A percentile compares a stretch with the other conserved stretches of the same genome.
These are phyloP conservation scores for Drosophila suzukii DNA, from an alignment of 1,140 invertebrate species.

Conservation along the genomic window DNA sequence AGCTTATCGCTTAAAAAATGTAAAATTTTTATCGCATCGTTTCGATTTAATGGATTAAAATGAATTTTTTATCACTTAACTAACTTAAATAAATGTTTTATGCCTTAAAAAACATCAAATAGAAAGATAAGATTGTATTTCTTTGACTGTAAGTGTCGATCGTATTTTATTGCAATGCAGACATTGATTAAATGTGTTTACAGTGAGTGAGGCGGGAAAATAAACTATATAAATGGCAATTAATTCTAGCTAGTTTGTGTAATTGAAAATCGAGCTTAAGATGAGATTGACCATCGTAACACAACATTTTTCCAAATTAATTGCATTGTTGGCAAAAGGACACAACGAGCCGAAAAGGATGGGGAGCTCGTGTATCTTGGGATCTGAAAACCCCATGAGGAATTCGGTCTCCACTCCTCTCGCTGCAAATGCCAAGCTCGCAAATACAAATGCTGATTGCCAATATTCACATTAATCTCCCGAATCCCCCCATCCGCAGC, in stretches of 20 bases:
- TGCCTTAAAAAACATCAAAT: no score
- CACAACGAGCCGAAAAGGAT: constrained; percentile 17
- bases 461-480: constrained; percentile 79
- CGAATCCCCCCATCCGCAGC: constrained; percentile 1
- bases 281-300: no score
- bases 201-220: background rate
- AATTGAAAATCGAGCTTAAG: background rate
- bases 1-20: background rate
- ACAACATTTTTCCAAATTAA: background rate
- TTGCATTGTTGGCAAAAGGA: constrained; percentile 22
- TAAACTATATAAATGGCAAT: background rate
- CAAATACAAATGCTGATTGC: constrained; percentile 79
- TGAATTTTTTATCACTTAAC: background rate
- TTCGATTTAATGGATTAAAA: background rate
- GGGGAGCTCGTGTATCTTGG: constrained; percentile 4
- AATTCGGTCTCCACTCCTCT: constrained; percentile 41
- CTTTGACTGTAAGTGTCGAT: background rate
- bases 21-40: background rate
- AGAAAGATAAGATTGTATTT: background rate
- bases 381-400: constrained; percentile 22
- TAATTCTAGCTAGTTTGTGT: background rate
- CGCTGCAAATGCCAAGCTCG: constrained; percentile 67
- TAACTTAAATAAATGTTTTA: no score
- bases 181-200: constrained; percentile 9
- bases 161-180: background rate